Conservation (phyloP, 92 coral and sea anemone genomes). For the Chrysogorgia sp. region DNA sequence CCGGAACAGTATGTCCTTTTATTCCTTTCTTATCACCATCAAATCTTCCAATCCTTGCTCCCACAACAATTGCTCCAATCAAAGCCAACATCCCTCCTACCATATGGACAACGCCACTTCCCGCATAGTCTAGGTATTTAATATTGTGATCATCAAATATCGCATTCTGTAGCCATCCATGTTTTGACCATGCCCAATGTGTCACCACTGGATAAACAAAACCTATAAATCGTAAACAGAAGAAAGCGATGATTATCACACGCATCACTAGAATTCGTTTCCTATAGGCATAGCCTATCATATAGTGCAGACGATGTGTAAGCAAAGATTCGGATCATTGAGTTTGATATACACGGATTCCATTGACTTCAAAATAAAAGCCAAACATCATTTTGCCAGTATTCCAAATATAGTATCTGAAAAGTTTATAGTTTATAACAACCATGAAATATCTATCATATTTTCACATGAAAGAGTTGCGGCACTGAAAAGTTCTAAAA, state of each 20-base stretch:
- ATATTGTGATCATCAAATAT: background rate
- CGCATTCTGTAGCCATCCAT: slow-evolving; percentile 67
- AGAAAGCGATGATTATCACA: background rate
- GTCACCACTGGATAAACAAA: slow-evolving; percentile 83
- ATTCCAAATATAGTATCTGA: too few species aligned
- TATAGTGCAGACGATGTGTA: too few species aligned
- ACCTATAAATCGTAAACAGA: slow-evolving; percentile 54
- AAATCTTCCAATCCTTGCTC: slow-evolving; percentile 79
- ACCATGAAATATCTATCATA: too few species aligned
- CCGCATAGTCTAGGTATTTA: slow-evolving; percentile 74
- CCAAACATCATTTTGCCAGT: too few species aligned
- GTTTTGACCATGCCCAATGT: slow-evolving; percentile 82
- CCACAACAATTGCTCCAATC: slow-evolving; percentile 72
- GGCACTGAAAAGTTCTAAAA: too few species aligned
- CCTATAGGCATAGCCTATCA: too few species aligned
- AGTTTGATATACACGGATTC: too few species aligned
- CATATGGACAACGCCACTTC: slow-evolving; percentile 84
- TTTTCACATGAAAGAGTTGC: too few species aligned
- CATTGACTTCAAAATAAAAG: too few species aligned
- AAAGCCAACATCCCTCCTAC: slow-evolving; percentile 81
- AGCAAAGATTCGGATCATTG: too few species aligned
- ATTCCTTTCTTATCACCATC: slow-evolving; percentile 59
- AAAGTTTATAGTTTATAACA: too few species aligned
- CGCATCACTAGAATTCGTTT: too few species aligned
- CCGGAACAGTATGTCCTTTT: slow-evolving; percentile 87